Percentiles rank a stretch among this genome's conserved stretches.
phyloP scores from a whole-genome alignment of 1,140 invertebrate species.

The Drosophila rufa region DNA sequence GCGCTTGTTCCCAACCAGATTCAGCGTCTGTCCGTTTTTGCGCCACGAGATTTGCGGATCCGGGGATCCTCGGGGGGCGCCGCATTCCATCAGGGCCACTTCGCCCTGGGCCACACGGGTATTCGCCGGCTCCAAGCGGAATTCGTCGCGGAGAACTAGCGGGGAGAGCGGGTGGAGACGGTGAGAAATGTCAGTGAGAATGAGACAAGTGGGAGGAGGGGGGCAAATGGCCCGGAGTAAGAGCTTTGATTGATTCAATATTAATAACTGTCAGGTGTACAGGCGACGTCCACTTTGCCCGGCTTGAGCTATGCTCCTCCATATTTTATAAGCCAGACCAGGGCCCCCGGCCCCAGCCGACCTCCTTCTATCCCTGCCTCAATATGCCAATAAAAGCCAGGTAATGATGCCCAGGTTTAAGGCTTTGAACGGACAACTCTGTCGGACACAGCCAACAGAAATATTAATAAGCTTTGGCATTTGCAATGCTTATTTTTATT shows the following conservation, averaged over 20 bases:
- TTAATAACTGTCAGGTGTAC: constrained; percentile 75
- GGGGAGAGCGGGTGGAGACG: not conserved
- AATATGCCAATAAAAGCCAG: constrained; percentile 77
- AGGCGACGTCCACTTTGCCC: constrained; percentile 30
- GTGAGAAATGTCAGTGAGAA: constrained; percentile 11
- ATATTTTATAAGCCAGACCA: constrained; percentile 67
- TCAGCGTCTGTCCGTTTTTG: constrained; percentile 92
- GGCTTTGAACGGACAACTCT: constrained; percentile 50
- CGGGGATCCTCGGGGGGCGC: constrained; percentile 93
- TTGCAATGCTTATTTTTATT: constrained; percentile 79
- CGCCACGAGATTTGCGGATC: constrained; percentile 93
- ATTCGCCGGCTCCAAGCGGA: constrained; percentile 91
- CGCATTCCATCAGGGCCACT: constrained; percentile 93
- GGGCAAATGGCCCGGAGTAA: constrained; percentile 35
- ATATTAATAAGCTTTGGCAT: constrained; percentile 83
- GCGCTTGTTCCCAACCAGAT: constrained; percentile 86
- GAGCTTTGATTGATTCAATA: constrained; percentile 82
- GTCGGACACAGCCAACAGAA: constrained; percentile 57
- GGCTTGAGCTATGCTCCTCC: constrained; percentile 36
- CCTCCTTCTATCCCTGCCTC: constrained; percentile 13
- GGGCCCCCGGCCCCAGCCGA: not conserved
- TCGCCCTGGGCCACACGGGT: constrained; percentile 93
- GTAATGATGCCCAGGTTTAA: constrained; percentile 72
- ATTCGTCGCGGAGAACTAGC: constrained; percentile 93
- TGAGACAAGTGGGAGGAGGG: not conserved